phyloP scores from a whole-genome alignment of 1,140 invertebrate genomes.

The Ephestia elutella region DNA sequence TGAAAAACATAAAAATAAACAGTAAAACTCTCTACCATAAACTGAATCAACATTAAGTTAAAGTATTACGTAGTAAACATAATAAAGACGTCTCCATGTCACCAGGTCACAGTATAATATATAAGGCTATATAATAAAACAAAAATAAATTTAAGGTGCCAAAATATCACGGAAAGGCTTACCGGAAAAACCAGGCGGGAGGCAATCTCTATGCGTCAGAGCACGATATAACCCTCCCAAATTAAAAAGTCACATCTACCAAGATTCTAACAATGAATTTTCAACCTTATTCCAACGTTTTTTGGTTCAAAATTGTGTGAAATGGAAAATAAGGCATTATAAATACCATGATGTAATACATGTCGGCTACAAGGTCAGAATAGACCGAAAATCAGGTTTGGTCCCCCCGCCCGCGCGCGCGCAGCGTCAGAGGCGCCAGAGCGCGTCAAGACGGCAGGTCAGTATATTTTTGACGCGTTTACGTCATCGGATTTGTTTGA shows the following conservation, averaged over 20 bases:
- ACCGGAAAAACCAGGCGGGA: constrained; percentile 64
- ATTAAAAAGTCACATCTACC: constrained; percentile 18
- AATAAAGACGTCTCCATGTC: constrained; percentile 22
- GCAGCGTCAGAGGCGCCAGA: constrained; percentile 47
- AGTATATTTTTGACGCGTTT: not conserved
- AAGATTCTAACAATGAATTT: constrained; percentile 11
- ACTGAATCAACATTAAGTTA: no score
- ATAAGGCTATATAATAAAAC: constrained; percentile 5
- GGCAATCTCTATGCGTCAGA: constrained; percentile 44
- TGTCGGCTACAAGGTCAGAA: constrained; percentile 68
- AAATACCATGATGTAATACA: constrained; percentile 64
- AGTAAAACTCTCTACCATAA: no score
- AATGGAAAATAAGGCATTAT: constrained; percentile 54
- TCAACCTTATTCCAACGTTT: constrained; percentile 12
- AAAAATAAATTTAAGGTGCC: not conserved
- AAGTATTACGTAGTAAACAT: no score
- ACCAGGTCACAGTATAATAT: constrained; percentile 5
- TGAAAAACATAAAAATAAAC: no score
- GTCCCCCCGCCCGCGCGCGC: constrained; percentile 29
- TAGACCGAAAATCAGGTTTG: constrained; percentile 73
- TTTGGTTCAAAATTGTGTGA: constrained; percentile 21
- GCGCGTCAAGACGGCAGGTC: constrained; percentile 29
- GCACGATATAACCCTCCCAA: constrained; percentile 11
- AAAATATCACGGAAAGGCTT: constrained; percentile 61
- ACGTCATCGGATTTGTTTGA: no score